Base-by-base conservation (phyloP, 2,113 vertebrate species). In the Paracyprichromis sp. region DNA sequence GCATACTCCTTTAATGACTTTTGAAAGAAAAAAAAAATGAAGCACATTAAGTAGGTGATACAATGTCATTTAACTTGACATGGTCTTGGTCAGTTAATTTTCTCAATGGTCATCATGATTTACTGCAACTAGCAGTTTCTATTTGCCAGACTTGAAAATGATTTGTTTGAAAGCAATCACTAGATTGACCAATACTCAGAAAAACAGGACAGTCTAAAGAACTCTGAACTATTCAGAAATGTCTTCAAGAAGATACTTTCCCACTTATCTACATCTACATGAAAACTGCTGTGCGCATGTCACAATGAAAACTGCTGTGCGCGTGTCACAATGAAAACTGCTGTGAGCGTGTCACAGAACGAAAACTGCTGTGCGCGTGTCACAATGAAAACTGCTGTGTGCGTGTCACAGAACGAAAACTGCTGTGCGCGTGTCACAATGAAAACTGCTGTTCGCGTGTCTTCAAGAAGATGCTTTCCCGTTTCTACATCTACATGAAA, bases 251-350 rank as follows among this genome's bases (percentile, higher is more conserved):
- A 50, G 17, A 8, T 50, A 19, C 47, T 50, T 50, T 5, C 16
- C 6, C 7, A 45, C 43, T 43, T 45, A 45, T 16, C 43, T 45
- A 16, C 43, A 45, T 16, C 43, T 16, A 45, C 14, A 45, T 6
- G 0, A 45, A 45, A 0, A 0, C 43, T 45, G 3, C 43, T 1
- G 43, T 14, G 45, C 6, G 45, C 16, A 1, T 17, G 11, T 43
- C 40, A 43, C 12, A 7, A 45, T 3, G 0, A 45, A 45, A 0
- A 0, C 43, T 45, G 3, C 43, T 1, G 43, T 14, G 2, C 0
- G 26, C 26, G 26, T 29, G 4, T 29, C 4, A 29, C 26, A 29
- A 26, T 5, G 0, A 43, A 43, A 0, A 0, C 40, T 43, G 3
- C 40, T 1, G 40, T 13, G 24, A 3, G 24, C 24, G 24, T 26